Base-by-base conservation (phyloP, 1,140 invertebrate genomes). In the Eubasilissa regina region DNA sequence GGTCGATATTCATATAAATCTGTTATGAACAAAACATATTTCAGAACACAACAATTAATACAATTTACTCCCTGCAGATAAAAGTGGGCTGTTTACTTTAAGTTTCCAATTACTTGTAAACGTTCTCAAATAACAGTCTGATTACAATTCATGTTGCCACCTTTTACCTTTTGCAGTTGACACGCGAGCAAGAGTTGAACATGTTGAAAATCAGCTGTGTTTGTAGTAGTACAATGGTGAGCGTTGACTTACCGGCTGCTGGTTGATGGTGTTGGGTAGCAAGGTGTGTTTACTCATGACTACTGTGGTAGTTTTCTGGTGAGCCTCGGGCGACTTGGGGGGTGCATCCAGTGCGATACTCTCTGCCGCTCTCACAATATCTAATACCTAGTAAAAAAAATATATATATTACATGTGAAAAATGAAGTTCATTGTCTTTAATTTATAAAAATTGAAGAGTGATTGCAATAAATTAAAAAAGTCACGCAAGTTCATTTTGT, bases 201-300 rank as follows among this genome's bases (percentile, higher is more conserved):
- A 19, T 64, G 60, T n/a, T 25, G 12, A 25, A 9, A 19, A 55
- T 74, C 55, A 56, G 8, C 55, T 53, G 51, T 55, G 72, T 47
- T n/a, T 51, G 51, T 53, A 55, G 19, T 53, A 73, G 51, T 53
- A 73, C 35, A 66, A 47, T 10, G 43, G 15, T n/a, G 51, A 12
- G 48, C 48, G 68, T 10, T 4, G 25, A 74, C 82, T 81, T 64
- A 83, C 82, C 80, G 76, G 74, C 53, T 77, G 79, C 84, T 92
- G 91, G 77, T 92, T 92, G 60, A 25, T 47, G 0, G 75, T 70
- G 62, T 66, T 77, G 25, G 75, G 55, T 84, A 89, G 87, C 75
- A 97, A 89, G 47, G 95, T 96, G 86, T 97, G 96, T 88, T 97
- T 97, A 86, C 94, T 96, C 95, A 97, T 97, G 17, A 97, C 95